Evolutionary conservation across 2,888 invertebrate genomes (phyloP).

Genomic region (Desoria tigrina): DNA sequence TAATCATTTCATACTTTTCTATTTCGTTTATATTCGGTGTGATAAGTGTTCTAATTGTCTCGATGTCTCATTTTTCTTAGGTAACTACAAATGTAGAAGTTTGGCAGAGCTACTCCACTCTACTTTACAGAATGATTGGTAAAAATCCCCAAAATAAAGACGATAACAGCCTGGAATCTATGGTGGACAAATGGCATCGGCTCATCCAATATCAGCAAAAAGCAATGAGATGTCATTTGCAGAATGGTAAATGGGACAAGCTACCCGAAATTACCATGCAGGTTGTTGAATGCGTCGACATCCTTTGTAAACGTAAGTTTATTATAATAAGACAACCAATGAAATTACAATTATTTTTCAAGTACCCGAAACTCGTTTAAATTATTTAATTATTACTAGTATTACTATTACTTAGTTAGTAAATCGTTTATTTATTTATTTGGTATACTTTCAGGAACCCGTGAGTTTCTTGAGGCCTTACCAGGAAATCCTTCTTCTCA

Average conservation of each 20-base stretch:
- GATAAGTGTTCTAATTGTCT: not conserved
- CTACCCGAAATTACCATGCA: not conserved
- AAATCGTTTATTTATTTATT: not conserved
- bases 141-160: not conserved
- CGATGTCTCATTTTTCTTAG: not conserved
- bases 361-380: too few species aligned
- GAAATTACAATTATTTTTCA: too few species aligned
- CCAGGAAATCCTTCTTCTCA: constrained; percentile 2
- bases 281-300: constrained; percentile 19
- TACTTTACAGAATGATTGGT: not conserved
- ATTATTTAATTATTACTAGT: too few species aligned
- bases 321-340: too few species aligned
- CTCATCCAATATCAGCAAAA: constrained; percentile 12
- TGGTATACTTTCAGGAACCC: constrained; percentile 5
- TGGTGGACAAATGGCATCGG: constrained; percentile 6
- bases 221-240: constrained; percentile 6
- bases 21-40: too few species aligned
- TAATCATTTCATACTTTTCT: not conserved
- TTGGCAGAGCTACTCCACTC: constrained; percentile 15
- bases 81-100: constrained; percentile 10
- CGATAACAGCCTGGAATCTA: not conserved
- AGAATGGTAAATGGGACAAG: constrained; percentile 7
- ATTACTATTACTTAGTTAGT: too few species aligned
- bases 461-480: not conserved
- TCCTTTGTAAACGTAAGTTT: constrained; percentile 15